Evolutionary conservation across 2,797 vertebrate genomes (phyloP), one percentile per base, ranked within the genome.

Genomic region (Tapirus indicus): DNA sequence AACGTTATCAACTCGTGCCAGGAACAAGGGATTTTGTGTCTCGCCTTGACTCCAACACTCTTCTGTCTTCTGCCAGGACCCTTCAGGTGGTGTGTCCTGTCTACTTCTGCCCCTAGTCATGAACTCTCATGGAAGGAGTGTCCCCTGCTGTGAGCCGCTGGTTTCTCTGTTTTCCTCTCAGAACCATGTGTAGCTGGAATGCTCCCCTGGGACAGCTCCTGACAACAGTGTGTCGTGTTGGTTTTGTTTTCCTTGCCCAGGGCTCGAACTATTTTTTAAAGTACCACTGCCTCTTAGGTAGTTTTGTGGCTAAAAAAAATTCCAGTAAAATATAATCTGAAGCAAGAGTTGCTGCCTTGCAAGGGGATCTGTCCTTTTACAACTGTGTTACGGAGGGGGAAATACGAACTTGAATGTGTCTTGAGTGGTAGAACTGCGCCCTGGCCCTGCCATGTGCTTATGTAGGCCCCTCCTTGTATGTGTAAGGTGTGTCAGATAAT

Each of bases 261-360:
- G 47, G 87, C 38, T 88, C 69, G 25, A 94, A 74, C 47, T 49
- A 0, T 69, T 79, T 94, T 95, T 82, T 54, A 86, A 94, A 95
- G 60, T 68, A 91, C 27, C 72, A 35, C n/a, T 94, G n/a, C 62
- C 62, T 90, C 14, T 35, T 93, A 95, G 75, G 25, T 87, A 82
- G 60, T 94, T 92, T 58, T 49, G 21, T 92, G 77, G 52, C 90
- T 92, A 32, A 86, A 82, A 29, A 49, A 95, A 62, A 47, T 79
- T 93, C 52, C 35, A 52, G 0, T 90, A 21, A 89, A 41, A 38
- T 88, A 66, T 20, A 87, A 82, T 89, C 79, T 88, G 38, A 92
- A 96, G 27, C 71, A 97, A 32, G 47, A 96, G 35, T 66, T 94
- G 29, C 49, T 97, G 41, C 90, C 80, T 96, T 94, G 17, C 47